Percentiles rank a stretch among this genome's conserved stretches.
Evolutionary conservation across 2,888 invertebrate genomes (phyloP).

Genomic region (Harpalus rufipes): DNA sequence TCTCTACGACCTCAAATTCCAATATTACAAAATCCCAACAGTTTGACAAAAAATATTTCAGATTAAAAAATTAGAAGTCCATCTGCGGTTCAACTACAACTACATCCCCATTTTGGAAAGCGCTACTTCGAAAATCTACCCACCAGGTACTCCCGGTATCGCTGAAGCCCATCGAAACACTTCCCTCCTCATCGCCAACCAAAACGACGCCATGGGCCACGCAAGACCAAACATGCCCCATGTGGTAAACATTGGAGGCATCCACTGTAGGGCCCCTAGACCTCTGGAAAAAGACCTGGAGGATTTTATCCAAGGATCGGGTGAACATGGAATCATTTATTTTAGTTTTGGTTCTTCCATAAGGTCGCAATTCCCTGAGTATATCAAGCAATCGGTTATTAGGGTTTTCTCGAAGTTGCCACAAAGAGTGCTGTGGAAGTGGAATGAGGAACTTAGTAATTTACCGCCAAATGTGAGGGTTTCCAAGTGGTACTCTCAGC

Average conservation of each 20-base stretch:
- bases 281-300: conserved; percentile 37
- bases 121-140: conserved; percentile 25
- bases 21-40: too few species aligned
- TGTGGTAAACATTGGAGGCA: conserved; percentile 51
- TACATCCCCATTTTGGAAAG: conserved; percentile 31
- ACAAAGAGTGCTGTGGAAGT: conserved; percentile 58
- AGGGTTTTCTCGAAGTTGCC: conserved; percentile 37
- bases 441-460: conserved; percentile 55
- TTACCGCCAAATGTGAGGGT: conserved; percentile 49
- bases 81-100: conserved; percentile 38
- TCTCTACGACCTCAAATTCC: too few species aligned
- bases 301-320: conserved; percentile 56
- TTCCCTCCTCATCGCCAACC: conserved; percentile 48
- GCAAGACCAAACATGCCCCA: conserved; percentile 54
- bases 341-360: conserved; percentile 60
- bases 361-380: conserved; percentile 41
- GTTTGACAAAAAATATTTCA: too few species aligned
- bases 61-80: conserved; percentile 36
- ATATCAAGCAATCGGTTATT: conserved; percentile 41
- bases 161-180: conserved; percentile 45
- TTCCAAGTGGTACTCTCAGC: conserved; percentile 58
- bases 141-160: conserved; percentile 10
- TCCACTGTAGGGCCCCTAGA: conserved; percentile 47
- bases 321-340: conserved; percentile 59
- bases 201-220: conserved; percentile 41